Evolutionary conservation across 2,888 invertebrate species (phyloP), one percentile per base, ranked within the genome.

Genomic region (Julus scanicus): DNA sequence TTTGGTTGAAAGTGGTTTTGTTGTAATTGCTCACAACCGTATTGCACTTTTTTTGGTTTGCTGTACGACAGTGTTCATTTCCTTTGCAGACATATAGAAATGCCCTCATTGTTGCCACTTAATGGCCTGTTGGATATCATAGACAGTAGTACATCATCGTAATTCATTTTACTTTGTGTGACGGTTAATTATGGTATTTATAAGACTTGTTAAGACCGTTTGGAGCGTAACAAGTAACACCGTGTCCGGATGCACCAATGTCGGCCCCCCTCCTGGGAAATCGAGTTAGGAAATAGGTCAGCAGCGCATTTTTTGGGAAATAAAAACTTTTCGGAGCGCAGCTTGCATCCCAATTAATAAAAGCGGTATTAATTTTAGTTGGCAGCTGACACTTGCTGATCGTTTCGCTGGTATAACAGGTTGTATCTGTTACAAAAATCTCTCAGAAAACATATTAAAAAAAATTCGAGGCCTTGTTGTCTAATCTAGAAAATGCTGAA

Each of bases 201-300:
- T 29, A 29, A 17, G n/a, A 11, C 13, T 63, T n/a, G 63, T 63
- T 63, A 17, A 13, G 4, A n/a, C n/a, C 13, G n/a, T 63, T 63
- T 8, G 63, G 63, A 63, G 63, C 17, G 63, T 63, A 63, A 63
- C 63, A 63, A 17, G 63, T n/a, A 63, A 63, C 63, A 63, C 63
- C 63, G 63, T 63, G n/a, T 63, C 63, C 63, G n/a, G 63, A 63
- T 63, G n/a, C 63, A 63, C 63, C 63, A 63, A 63, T 63, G 63
- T 17, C 63, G 63, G 17, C n/a, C 29, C 63, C n/a, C 63, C 5
- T n/a, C 63, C 63, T 63, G 63, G 63, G 8, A 63, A 63, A n/a
- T 63, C 63, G 17, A n/a, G 63, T 63, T 63, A 63, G 63, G 63
- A 63, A 63, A n/a, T 63, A 17, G 63, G 63, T 63, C 63, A 63